These are phyloP conservation scores for Nycticryphes semicollaris DNA, from an alignment of 2,113 vertebrate species.

Conservation along the genomic window DNA sequence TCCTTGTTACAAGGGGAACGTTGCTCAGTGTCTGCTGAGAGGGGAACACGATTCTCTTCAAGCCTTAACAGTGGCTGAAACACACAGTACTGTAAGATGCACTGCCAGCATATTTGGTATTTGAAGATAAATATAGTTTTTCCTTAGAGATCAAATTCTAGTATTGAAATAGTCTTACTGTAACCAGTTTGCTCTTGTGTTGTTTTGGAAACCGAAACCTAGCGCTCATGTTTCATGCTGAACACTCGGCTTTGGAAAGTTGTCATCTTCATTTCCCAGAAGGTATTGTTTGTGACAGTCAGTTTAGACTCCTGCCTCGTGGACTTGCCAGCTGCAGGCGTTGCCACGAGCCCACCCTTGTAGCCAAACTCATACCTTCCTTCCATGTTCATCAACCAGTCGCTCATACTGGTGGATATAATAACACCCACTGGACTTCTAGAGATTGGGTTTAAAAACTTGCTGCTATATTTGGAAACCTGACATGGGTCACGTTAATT, in stretches of 20 bases:
- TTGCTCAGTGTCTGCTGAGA: constrained; percentile 23
- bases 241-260: neutral
- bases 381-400: neutral
- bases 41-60: constrained; percentile 18
- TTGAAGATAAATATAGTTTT: constrained; percentile 30
- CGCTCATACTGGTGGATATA: neutral
- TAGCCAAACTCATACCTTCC: neutral
- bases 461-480: constrained; percentile 77
- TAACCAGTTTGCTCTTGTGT: neutral
- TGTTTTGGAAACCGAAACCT: constrained; percentile 6
- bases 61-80: constrained; percentile 69
- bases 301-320: constrained; percentile 5
- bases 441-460: constrained; percentile 58
- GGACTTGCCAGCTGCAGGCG: neutral
- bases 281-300: neutral
- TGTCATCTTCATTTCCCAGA: neutral
- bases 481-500: constrained; percentile 74
- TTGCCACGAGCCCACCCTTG: neutral
- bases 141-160: constrained; percentile 52
- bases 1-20: neutral
- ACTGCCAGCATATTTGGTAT: constrained; percentile 68
- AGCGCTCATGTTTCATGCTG: neutral
- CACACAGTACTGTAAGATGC: constrained; percentile 60
- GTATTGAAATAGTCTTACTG: constrained; percentile 11
- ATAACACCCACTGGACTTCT: constrained; percentile 8